These are phyloP conservation scores for Microcebus ravelobensis DNA, from an alignment of 2,113 vertebrate species.

Conservation along the genomic window DNA sequence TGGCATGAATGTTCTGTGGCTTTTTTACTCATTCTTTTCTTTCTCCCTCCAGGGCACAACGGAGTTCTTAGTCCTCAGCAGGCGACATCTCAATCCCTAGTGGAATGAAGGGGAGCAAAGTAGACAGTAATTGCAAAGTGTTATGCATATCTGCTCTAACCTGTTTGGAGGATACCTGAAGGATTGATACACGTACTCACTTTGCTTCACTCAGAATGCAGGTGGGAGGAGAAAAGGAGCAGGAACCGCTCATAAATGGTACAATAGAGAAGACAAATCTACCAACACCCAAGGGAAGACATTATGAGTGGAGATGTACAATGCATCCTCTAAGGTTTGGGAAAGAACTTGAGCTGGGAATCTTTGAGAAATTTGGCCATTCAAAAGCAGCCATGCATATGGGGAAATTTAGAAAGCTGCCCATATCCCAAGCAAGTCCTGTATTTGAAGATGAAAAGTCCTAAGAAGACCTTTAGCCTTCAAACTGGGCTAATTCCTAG, in stretches of 20 bases:
- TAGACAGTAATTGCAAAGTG: background rate
- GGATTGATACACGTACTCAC: background rate
- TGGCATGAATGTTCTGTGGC: too few relatives aligned
- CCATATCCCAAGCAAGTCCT: background rate
- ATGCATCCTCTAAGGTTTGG: background rate
- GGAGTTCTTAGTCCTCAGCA: background rate
- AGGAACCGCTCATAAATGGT: background rate
- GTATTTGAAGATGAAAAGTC: background rate
- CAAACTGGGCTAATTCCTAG: background rate
- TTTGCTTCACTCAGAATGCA: background rate
- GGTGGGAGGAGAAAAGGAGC: too few relatives aligned
- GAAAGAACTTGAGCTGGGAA: background rate
- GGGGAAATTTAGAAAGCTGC: background rate
- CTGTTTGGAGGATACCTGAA: background rate
- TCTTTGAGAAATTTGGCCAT: background rate
- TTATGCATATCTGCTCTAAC: background rate
- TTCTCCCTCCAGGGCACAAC: too few relatives aligned
- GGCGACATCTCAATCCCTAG: too few relatives aligned
- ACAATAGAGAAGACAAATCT: background rate
- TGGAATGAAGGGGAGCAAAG: background rate
- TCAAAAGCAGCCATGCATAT: background rate
- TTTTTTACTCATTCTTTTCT: background rate
- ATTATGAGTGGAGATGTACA: background rate
- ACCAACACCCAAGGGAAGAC: rapidly evolving
- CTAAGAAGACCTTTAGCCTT: background rate